phyloP scores from a whole-genome alignment of 2,888 invertebrate genomes.

The Aporophyla lueneburgensis region DNA sequence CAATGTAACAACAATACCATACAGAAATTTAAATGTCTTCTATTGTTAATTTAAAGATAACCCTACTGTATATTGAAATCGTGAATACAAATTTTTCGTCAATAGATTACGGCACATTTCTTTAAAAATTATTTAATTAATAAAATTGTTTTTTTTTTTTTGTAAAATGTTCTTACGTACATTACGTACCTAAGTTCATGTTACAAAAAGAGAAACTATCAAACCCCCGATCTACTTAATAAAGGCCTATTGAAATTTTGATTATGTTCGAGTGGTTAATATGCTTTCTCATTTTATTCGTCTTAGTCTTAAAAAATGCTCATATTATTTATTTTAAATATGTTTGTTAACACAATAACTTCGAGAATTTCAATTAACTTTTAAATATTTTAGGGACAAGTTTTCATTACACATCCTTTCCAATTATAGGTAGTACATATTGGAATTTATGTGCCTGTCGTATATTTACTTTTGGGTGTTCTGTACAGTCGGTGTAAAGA shows the following conservation, averaged over 20 bases:
- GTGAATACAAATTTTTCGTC: conserved; percentile 17
- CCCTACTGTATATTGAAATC: conserved; percentile 70
- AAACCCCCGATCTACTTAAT: conserved; percentile 10
- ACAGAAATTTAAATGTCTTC: conserved; percentile 75
- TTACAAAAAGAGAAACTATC: conserved; percentile 11
- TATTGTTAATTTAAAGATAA: conserved; percentile 78
- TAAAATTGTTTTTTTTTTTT: conserved; percentile 7
- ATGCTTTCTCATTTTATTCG: conserved; percentile 23
- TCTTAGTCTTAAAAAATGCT: conserved; percentile 46
- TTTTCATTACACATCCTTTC: conserved; percentile 15
- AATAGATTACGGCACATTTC: conserved; percentile 33
- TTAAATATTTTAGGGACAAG: not conserved
- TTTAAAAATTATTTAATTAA: conserved; percentile 15
- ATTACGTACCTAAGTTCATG: conserved; percentile 1
- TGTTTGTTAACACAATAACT: conserved; percentile 24
- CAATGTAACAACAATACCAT: conserved; percentile 88
- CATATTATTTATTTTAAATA: conserved; percentile 28
- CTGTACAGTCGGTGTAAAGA: conserved; percentile 50
- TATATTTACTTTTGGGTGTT: conserved; percentile 35
- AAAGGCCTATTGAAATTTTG: conserved; percentile 46
- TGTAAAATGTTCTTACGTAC: conserved; percentile 28
- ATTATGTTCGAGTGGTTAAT: conserved; percentile 20
- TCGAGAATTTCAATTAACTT: not conserved
- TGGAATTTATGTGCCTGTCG: conserved; percentile 27
- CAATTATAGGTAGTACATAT: conserved; percentile 2